phyloP scores from a whole-genome alignment of 2,888 invertebrate genomes.

The Dolichopus griseipennis region DNA sequence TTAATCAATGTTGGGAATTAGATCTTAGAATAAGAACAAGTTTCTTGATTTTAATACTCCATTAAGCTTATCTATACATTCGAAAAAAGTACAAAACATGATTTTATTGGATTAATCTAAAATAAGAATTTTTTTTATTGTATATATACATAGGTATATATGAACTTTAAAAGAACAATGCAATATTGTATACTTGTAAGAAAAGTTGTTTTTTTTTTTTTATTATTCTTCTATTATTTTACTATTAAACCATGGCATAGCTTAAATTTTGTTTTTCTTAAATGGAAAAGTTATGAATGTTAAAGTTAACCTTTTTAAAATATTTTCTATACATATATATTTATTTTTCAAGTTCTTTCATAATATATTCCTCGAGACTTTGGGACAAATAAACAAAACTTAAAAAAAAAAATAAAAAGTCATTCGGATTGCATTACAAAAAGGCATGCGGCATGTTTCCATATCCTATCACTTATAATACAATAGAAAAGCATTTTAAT shows the following conservation, averaged over 20 bases:
- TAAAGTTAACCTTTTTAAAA: neutral
- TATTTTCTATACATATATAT: neutral
- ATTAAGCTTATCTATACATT: too few relatives aligned
- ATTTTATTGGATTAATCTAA: too few relatives aligned
- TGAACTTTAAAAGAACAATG: too few relatives aligned
- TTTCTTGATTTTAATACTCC: too few relatives aligned
- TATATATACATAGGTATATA: too few relatives aligned
- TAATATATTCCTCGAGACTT: too few relatives aligned
- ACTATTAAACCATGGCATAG: neutral
- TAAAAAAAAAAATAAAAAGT: neutral
- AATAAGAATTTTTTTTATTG: too few relatives aligned
- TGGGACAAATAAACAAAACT: neutral
- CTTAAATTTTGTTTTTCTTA: neutral
- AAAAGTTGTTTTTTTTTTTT: too few relatives aligned
- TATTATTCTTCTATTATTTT: neutral
- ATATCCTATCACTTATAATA: constrained; percentile 3
- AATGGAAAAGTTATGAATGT: neutral
- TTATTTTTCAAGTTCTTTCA: neutral
- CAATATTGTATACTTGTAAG: too few relatives aligned
- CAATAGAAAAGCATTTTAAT: neutral
- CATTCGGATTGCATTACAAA: neutral
- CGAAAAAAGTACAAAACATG: too few relatives aligned
- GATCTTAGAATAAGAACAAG: too few relatives aligned
- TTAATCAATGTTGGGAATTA: too few relatives aligned
- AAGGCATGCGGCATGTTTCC: constrained; percentile 6